Evolutionary conservation across 1,140 invertebrate species (phyloP).

Genomic region (Panagrolaimus sp.): DNA sequence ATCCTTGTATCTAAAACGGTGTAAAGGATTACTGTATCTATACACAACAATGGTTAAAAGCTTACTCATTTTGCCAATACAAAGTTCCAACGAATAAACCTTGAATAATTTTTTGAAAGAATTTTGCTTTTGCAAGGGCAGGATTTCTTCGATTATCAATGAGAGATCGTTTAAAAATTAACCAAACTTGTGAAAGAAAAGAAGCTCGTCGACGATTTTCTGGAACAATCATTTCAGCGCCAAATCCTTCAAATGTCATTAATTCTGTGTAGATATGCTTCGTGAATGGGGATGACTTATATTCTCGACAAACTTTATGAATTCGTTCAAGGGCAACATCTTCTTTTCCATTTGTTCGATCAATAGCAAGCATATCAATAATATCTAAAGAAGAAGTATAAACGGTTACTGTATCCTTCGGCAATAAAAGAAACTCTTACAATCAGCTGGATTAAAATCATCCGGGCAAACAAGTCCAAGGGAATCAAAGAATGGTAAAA

Average conservation of each 20-base stretch:
- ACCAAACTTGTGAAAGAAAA: conserved; percentile 5
- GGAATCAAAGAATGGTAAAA: conserved; percentile 43
- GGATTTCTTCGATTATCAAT: conserved; percentile 44
- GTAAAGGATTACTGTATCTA: not conserved
- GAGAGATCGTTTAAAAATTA: conserved; percentile 12
- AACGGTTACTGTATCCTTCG: too few species aligned
- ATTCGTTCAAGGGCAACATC: conserved; percentile 65
- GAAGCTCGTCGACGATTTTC: not conserved
- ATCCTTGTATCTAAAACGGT: too few species aligned
- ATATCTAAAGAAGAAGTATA: too few species aligned
- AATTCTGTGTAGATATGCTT: not conserved
- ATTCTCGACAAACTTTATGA: conserved; percentile 55
- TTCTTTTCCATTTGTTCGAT: conserved; percentile 65
- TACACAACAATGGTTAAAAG: conserved; percentile 39
- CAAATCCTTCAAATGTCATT: not conserved
- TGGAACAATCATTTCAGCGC: too few species aligned
- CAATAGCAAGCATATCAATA: not conserved
- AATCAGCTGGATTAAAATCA: conserved; percentile 69
- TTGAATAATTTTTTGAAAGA: conserved; percentile 47
- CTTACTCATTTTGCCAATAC: conserved; percentile 43
- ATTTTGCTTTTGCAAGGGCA: conserved; percentile 35
- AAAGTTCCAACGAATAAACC: conserved; percentile 59
- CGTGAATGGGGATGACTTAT: not conserved
- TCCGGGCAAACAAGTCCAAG: conserved; percentile 69
- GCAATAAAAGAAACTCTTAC: too few species aligned